These are phyloP conservation scores for Cantharis nigra DNA, from an alignment of 2,888 invertebrate genomes.

Conservation along the genomic window DNA sequence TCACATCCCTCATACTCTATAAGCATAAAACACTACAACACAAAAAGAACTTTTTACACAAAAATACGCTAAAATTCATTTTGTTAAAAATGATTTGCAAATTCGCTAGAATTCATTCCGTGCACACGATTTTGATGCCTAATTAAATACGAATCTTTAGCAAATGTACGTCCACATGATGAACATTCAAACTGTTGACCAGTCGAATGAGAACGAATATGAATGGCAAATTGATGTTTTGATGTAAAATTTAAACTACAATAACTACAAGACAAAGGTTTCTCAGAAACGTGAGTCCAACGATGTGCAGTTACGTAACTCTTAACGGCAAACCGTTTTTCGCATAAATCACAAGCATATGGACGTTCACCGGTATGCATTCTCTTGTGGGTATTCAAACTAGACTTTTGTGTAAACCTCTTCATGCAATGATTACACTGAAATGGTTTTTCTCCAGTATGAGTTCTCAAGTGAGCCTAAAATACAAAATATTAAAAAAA, in stretches of 20 bases:
- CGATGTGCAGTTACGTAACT: slow-evolving; percentile 81
- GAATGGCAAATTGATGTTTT: slow-evolving; percentile 73
- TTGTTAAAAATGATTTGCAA: neutral
- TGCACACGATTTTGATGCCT: slow-evolving; percentile 78
- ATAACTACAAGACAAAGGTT: slow-evolving; percentile 72
- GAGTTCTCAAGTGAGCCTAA: slow-evolving; percentile 76
- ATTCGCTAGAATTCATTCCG: slow-evolving; percentile 48
- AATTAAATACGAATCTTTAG: slow-evolving; percentile 77
- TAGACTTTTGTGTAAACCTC: slow-evolving; percentile 80
- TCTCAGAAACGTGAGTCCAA: slow-evolving; percentile 80
- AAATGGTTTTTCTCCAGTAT: slow-evolving; percentile 77
- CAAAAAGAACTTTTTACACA: neutral
- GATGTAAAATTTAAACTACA: slow-evolving; percentile 76
- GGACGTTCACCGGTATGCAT: slow-evolving; percentile 81
- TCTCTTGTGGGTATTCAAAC: slow-evolving; percentile 79
- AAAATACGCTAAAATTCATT: neutral
- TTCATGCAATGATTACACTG: slow-evolving; percentile 77
- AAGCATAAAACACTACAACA: neutral
- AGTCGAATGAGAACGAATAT: slow-evolving; percentile 74
- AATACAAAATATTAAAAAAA: neutral
- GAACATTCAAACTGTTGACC: slow-evolving; percentile 75
- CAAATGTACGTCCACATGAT: slow-evolving; percentile 75
- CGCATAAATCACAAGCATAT: slow-evolving; percentile 78
- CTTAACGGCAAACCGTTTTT: slow-evolving; percentile 80
- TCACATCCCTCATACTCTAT: neutral